Evolutionary conservation across 2,888 invertebrate genomes (phyloP).

Genomic region (Lutraria lutraria): DNA sequence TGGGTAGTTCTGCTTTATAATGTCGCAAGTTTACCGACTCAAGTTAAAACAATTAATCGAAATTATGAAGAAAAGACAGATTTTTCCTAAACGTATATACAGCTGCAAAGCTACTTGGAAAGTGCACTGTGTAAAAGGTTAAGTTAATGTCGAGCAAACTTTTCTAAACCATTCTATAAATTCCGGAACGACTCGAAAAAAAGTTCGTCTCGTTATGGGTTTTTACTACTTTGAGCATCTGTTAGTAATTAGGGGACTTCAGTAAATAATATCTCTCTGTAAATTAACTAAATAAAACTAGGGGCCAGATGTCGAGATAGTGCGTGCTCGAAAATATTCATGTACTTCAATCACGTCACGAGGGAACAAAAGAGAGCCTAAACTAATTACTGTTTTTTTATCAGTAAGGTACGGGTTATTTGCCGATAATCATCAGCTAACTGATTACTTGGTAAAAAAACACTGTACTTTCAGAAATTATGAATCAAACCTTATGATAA

Average conservation of each 20-base stretch:
- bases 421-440: neutral
- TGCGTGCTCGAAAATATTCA: neutral
- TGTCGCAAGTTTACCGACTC: neutral
- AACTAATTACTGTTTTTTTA: neutral
- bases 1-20: too few relatives aligned
- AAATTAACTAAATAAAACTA: neutral
- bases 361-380: neutral
- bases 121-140: neutral
- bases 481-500: neutral
- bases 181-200: neutral
- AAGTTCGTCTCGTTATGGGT: neutral
- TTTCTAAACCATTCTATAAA: neutral
- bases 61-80: neutral
- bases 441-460: too few relatives aligned
- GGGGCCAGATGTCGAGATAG: constrained; percentile 1
- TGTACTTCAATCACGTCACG: neutral
- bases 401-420: neutral
- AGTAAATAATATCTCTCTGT: neutral
- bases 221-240: neutral
- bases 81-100: neutral
- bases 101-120: neutral
- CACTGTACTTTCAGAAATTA: too few relatives aligned
- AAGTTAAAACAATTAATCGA: neutral
- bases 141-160: neutral
- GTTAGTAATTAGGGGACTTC: constrained; percentile 5